Evolutionary conservation across 2,113 vertebrate species (phyloP).

Genomic region (Agapornis roseicollis): DNA sequence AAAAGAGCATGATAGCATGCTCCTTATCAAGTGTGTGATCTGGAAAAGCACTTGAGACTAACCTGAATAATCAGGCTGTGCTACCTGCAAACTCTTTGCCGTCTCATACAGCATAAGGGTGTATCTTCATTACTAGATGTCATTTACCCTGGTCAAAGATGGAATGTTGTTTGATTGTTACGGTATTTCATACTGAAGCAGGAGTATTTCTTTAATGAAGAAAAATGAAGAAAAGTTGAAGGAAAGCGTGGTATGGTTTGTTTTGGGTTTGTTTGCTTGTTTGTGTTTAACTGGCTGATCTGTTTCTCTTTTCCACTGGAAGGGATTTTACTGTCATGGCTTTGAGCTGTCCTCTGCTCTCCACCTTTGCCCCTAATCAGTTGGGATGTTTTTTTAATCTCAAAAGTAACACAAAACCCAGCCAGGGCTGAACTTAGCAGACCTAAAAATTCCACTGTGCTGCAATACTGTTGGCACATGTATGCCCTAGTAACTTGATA

Average conservation of each 20-base stretch:
- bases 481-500: not conserved
- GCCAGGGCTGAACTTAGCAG: not conserved
- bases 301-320: not conserved
- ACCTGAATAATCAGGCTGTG: not conserved
- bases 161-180: not conserved
- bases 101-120: not conserved
- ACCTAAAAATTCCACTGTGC: not conserved
- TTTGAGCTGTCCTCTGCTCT: not conserved
- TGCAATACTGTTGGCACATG: not conserved
- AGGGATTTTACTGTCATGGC: not conserved
- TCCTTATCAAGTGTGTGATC: not conserved
- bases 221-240: not conserved
- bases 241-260: not conserved
- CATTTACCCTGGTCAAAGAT: not conserved
- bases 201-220: not conserved
- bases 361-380: not conserved
- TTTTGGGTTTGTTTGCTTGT: not conserved
- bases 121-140: not conserved
- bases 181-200: not conserved
- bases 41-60: not conserved
- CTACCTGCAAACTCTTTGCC: not conserved
- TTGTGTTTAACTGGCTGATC: not conserved
- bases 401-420: not conserved
- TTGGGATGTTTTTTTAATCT: not conserved
- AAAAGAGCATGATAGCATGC: not conserved